phyloP scores from a whole-genome alignment of 2,888 invertebrate species.

The Watsonalla binaria region DNA sequence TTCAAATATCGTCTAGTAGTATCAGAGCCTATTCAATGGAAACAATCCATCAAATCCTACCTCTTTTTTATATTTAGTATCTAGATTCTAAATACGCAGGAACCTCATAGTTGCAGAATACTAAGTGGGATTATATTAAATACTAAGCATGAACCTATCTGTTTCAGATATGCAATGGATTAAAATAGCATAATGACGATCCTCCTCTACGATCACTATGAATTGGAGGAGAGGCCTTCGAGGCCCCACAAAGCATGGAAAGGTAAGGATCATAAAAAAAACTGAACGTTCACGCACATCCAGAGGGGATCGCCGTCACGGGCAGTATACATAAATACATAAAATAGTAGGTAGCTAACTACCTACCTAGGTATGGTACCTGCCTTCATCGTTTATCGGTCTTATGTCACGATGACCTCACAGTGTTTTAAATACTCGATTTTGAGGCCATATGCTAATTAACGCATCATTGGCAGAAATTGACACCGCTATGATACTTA shows the following conservation, averaged over 20 bases:
- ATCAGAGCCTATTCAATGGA: too few relatives aligned
- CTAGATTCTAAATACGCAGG: too few relatives aligned
- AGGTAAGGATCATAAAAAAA: conserved; percentile 36
- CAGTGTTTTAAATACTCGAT: conserved; percentile 16
- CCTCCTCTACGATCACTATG: conserved; percentile 55
- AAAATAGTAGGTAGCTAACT: not conserved
- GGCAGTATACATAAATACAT: too few relatives aligned
- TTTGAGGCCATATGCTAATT: conserved; percentile 7
- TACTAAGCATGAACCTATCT: not conserved
- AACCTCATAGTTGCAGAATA: too few relatives aligned
- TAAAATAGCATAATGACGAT: conserved; percentile 48
- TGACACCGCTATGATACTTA: too few relatives aligned
- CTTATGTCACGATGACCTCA: conserved; percentile 23
- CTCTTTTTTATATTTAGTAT: too few relatives aligned
- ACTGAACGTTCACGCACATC: too few relatives aligned
- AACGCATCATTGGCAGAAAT: too few relatives aligned
- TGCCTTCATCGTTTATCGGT: conserved; percentile 19
- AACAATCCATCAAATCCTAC: too few relatives aligned
- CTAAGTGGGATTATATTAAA: too few relatives aligned
- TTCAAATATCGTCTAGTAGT: too few relatives aligned
- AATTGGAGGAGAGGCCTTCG: conserved; percentile 58
- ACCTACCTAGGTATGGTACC: not conserved
- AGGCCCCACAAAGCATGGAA: conserved; percentile 61
- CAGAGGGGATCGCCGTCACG: too few relatives aligned
- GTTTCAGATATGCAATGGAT: conserved; percentile 44